These are phyloP conservation scores for Percopsis omiscomaycus DNA, from an alignment of 2,797 vertebrate genomes.

Conservation along the genomic window DNA sequence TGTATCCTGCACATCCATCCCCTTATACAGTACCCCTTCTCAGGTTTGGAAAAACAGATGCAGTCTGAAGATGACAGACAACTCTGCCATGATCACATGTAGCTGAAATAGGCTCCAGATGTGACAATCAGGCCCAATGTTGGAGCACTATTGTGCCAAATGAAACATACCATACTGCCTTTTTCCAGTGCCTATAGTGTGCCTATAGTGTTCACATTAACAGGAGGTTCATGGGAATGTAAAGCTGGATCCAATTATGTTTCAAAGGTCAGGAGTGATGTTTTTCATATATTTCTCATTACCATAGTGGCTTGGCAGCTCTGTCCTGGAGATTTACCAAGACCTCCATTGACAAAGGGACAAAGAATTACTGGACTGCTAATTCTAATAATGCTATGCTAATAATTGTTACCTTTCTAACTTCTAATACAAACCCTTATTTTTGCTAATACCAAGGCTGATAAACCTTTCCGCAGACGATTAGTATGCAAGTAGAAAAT, in stretches of 20 bases:
- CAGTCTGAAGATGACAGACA: conserved; percentile 49
- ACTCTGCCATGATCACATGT: conserved; percentile 47
- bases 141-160: conserved; percentile 51
- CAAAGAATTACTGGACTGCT: conserved; percentile 27
- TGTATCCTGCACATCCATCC: neutral
- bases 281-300: conserved; percentile 43
- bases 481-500: too few relatives aligned
- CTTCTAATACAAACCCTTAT: neutral
- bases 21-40: conserved; percentile 22
- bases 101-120: conserved; percentile 65
- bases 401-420: neutral
- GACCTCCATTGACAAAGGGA: conserved; percentile 19
- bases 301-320: conserved; percentile 28
- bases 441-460: too few relatives aligned
- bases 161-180: conserved; percentile 50
- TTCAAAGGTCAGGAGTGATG: conserved; percentile 51
- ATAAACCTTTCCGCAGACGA: too few relatives aligned
- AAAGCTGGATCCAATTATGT: conserved; percentile 66
- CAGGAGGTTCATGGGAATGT: conserved; percentile 44
- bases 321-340: conserved; percentile 22
- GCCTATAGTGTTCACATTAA: conserved; percentile 47
- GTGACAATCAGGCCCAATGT: conserved; percentile 58
- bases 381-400: too few relatives aligned
- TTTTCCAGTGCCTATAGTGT: conserved; percentile 41
- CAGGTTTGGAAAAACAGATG: conserved; percentile 30